These are phyloP conservation scores for Micrasema minimum DNA, from an alignment of 1,140 invertebrate species.

Conservation along the genomic window DNA sequence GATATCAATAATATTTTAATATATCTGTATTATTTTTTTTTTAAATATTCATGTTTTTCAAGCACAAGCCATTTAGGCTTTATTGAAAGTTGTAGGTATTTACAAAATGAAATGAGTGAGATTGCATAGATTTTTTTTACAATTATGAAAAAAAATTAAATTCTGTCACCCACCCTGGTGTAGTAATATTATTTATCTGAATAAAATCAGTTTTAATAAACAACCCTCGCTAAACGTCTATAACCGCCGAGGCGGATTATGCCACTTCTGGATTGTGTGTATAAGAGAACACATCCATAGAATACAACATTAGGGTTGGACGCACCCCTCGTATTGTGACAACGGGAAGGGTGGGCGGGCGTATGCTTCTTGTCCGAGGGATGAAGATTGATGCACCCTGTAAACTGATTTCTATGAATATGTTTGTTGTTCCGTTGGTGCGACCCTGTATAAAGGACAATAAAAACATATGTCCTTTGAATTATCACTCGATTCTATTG, in stretches of 20 bases:
- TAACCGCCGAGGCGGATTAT: slow-evolving; percentile 1
- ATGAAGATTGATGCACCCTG: slow-evolving; percentile 52
- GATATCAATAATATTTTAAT: no score
- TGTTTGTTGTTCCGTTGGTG: slow-evolving; percentile 40
- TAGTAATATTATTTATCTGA: no score
- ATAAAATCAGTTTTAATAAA: no score
- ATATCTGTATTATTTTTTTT: no score
- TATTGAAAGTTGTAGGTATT: no score
- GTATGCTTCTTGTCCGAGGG: slow-evolving; percentile 48
- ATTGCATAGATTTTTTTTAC: no score
- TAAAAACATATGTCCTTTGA: slow-evolving; percentile 2
- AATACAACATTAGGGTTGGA: not conserved
- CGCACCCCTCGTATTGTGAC: slow-evolving; percentile 15
- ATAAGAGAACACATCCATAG: no score
- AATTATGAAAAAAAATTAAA: no score
- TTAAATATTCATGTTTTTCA: no score
- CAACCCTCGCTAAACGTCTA: not conserved
- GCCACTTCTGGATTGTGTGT: not conserved
- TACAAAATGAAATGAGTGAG: no score
- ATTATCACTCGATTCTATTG: slow-evolving; percentile 17
- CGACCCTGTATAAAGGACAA: not conserved
- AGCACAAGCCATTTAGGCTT: no score
- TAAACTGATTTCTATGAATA: slow-evolving; percentile 42
- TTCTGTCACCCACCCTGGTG: no score
- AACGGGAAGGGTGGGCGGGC: slow-evolving; percentile 36